phyloP scores from a whole-genome alignment of 2,797 vertebrate species.

The Avahi laniger region DNA sequence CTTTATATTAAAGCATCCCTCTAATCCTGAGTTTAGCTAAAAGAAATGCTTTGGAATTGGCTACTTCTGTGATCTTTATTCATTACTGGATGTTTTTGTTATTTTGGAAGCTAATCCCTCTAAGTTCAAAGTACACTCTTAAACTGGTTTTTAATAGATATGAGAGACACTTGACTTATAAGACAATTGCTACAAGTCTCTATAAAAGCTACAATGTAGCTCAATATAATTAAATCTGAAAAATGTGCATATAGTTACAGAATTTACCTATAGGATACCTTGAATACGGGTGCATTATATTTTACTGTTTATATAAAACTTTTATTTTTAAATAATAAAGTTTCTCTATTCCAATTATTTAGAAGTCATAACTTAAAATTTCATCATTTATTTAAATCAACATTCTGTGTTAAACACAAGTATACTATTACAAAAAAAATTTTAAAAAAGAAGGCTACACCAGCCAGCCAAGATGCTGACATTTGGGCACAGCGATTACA shows the following conservation, averaged over 20 bases:
- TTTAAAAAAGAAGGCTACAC: background rate
- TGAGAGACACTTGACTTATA: background rate
- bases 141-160: background rate
- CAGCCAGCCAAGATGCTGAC: conserved; percentile 63
- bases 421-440: background rate
- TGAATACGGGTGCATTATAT: background rate
- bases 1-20: background rate
- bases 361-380: background rate
- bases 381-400: conserved; percentile 19
- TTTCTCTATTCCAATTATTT: conserved; percentile 40
- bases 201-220: background rate
- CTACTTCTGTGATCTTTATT: background rate
- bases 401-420: conserved; percentile 12
- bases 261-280: conserved; percentile 13
- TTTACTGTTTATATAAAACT: background rate
- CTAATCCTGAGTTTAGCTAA: background rate
- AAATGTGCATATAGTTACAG: background rate
- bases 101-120: conserved; percentile 28
- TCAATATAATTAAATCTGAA: background rate
- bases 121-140: background rate
- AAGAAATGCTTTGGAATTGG: background rate
- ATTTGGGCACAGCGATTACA: conserved; percentile 43
- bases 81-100: background rate
- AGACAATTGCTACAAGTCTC: background rate
- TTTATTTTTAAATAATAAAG: conserved; percentile 40